phyloP scores from a whole-genome alignment of 2,797 vertebrate species.

The Sandelia bainsii region DNA sequence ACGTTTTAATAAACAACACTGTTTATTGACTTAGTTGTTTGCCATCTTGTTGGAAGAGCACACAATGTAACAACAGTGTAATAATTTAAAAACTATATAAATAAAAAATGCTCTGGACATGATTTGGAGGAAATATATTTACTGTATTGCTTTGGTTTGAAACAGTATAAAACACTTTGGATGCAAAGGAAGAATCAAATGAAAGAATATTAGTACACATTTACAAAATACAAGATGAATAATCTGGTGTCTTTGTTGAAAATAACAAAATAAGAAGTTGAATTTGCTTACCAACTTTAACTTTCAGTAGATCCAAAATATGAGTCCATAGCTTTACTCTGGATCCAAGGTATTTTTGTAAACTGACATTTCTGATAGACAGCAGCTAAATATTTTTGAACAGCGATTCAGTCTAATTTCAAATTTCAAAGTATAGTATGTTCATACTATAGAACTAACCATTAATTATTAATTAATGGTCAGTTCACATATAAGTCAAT shows the following conservation, averaged over 20 bases:
- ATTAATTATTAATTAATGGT: no score
- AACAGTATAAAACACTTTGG: neutral
- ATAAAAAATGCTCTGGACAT: slow-evolving; percentile 59
- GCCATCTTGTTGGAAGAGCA: slow-evolving; percentile 36
- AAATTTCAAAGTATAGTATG: no score
- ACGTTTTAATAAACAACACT: slow-evolving; percentile 57
- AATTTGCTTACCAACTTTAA: no score
- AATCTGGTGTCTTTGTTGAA: no score
- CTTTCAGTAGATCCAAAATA: no score
- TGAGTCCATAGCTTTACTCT: no score
- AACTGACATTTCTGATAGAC: no score
- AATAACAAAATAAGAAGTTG: no score
- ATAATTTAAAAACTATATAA: slow-evolving; percentile 83
- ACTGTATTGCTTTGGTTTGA: neutral
- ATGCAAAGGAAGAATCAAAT: neutral
- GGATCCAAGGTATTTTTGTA: no score
- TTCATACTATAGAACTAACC: no score
- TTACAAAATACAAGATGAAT: neutral
- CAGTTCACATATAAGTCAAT: neutral
- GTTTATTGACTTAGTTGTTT: slow-evolving; percentile 74
- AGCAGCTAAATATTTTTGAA: no score
- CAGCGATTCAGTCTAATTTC: no score
- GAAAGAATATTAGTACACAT: neutral
- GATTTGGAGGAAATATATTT: slow-evolving; percentile 15
- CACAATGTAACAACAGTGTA: slow-evolving; percentile 58